Evolutionary conservation across 2,113 vertebrate genomes (phyloP).

Genomic region (Trachemys scripta): DNA sequence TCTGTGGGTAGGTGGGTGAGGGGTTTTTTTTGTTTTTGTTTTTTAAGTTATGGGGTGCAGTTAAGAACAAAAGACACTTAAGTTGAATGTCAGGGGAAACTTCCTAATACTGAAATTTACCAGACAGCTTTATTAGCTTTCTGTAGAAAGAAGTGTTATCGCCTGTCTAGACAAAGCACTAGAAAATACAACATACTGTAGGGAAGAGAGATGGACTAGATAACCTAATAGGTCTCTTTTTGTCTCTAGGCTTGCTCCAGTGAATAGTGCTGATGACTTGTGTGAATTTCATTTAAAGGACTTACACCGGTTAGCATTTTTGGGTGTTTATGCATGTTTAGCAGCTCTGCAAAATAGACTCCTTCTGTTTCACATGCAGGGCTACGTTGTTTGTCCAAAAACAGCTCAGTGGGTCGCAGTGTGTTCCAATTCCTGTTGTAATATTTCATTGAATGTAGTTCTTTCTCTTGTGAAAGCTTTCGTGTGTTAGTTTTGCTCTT

Average conservation of each 20-base stretch:
- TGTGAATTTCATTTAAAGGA: not conserved
- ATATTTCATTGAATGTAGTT: not conserved
- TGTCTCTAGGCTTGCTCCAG: not conserved
- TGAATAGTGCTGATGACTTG: not conserved
- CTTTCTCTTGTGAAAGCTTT: not conserved
- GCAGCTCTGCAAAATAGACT: not conserved
- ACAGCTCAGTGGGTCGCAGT: fast-evolving
- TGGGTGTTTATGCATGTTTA: fast-evolving
- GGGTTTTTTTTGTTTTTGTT: not conserved
- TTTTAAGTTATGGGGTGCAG: not conserved
- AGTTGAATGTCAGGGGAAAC: not conserved
- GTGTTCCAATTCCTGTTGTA: fast-evolving
- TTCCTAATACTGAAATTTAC: not conserved
- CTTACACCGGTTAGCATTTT: fast-evolving
- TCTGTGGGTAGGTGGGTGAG: fast-evolving
- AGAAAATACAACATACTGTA: not conserved
- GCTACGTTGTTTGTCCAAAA: fast-evolving
- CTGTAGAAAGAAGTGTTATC: not conserved
- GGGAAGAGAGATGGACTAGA: conserved; percentile 8
- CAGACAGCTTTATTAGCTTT: not conserved
- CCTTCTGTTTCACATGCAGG: not conserved
- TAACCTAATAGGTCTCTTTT: not conserved
- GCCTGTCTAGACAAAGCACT: conserved; percentile 29
- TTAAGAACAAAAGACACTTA: not conserved
- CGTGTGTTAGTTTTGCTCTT: not conserved